Conservation (phyloP, 1,140 invertebrate genomes). For the Camponotus vicinus region DNA sequence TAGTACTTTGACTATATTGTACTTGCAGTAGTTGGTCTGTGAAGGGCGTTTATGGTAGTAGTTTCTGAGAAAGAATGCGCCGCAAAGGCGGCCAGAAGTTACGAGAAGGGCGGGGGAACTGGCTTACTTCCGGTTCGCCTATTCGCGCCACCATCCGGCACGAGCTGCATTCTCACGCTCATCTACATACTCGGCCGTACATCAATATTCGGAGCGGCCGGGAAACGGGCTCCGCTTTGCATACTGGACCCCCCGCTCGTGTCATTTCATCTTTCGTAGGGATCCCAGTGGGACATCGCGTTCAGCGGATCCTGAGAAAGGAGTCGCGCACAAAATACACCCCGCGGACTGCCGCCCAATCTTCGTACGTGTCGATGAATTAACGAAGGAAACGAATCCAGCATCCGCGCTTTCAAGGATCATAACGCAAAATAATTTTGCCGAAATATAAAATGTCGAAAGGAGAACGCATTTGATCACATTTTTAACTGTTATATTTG, state of each 20-base stretch:
- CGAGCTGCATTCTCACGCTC: constrained; percentile 85
- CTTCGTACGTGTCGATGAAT: constrained; percentile 37
- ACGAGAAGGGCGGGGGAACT: constrained; percentile 64
- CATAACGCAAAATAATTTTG: constrained; percentile 2
- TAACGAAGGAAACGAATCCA: constrained; percentile 24
- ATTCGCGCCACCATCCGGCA: constrained; percentile 82
- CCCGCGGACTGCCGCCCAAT: constrained; percentile 27
- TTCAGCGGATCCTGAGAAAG: constrained; percentile 72
- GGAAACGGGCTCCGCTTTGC: constrained; percentile 83
- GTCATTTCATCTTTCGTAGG: constrained; percentile 78
- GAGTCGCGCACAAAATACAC: constrained; percentile 37
- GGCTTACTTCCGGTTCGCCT: constrained; percentile 81
- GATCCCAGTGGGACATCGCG: constrained; percentile 77
- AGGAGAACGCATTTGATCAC: not conserved
- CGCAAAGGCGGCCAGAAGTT: constrained; percentile 5
- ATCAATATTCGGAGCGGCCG: constrained; percentile 84
- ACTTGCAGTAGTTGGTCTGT: not conserved
- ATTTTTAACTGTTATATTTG: not conserved
- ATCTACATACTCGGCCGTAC: constrained; percentile 84
- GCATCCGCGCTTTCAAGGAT: not conserved
- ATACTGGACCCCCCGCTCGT: constrained; percentile 83
- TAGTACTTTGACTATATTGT: not conserved
- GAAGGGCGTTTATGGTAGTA: constrained; percentile 63
- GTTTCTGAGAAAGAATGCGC: constrained; percentile 50
- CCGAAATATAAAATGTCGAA: not conserved